A percentile compares a stretch with the other conserved stretches of the same genome.
phyloP scores from a whole-genome alignment of 2,888 invertebrate genomes.

The Nymphalis c-album region DNA sequence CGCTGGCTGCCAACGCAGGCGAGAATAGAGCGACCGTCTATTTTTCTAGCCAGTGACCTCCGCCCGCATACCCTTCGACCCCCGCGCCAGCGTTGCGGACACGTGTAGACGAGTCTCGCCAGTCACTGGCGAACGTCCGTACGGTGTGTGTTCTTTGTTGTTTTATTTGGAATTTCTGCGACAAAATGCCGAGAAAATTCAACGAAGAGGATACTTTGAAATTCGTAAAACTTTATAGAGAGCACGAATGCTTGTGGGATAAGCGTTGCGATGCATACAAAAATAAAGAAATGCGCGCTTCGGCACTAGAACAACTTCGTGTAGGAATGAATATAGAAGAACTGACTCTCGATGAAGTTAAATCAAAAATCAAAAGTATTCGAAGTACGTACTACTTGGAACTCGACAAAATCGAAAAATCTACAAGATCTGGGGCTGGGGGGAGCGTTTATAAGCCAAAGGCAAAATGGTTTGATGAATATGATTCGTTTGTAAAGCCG shows the following conservation, averaged over 20 bases:
- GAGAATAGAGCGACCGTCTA: constrained; percentile 35
- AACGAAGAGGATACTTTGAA: constrained; percentile 21
- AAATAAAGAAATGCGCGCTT: constrained; percentile 42
- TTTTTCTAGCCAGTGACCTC: constrained; percentile 41
- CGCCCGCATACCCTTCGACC: constrained; percentile 36
- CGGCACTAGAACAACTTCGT: constrained; percentile 39
- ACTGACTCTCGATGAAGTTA: background rate
- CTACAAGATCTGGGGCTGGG: background rate
- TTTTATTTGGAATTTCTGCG: background rate
- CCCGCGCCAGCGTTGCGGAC: constrained; percentile 39
- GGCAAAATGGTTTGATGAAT: constrained; percentile 1
- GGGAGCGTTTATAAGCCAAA: background rate
- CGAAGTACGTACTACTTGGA: constrained; percentile 38
- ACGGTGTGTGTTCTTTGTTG: background rate
- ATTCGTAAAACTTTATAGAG: constrained; percentile 34
- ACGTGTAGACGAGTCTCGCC: constrained; percentile 37
- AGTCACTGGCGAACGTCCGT: background rate
- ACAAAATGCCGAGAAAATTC: constrained; percentile 36
- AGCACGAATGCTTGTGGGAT: constrained; percentile 42
- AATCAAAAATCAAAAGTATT: constrained; percentile 38
- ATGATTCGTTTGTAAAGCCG: background rate
- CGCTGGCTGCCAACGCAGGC: constrained; percentile 11
- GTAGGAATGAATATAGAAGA: constrained; percentile 35
- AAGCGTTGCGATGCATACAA: constrained; percentile 39
- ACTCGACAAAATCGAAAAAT: background rate